These are phyloP conservation scores for Drosophila rufa DNA, from an alignment of 1,140 invertebrate genomes.

Conservation along the genomic window DNA sequence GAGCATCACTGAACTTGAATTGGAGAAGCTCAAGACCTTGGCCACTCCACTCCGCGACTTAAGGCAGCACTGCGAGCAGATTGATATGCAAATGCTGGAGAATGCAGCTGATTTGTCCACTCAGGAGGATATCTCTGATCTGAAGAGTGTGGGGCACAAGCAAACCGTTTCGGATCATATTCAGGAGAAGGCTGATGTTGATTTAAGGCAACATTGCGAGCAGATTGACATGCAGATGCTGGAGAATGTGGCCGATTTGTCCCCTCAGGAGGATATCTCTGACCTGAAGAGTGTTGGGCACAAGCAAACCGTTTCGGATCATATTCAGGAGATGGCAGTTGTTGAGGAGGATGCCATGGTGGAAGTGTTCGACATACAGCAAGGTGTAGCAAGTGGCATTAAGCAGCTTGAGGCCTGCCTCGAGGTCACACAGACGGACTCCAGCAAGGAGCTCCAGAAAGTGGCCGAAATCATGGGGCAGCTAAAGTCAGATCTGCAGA, in stretches of 20 bases:
- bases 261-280: slow-evolving; percentile 73
- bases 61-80: slow-evolving; percentile 67
- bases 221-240: slow-evolving; percentile 61
- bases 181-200: slow-evolving; percentile 23
- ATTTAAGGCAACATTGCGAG: slow-evolving; percentile 66
- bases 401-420: slow-evolving; percentile 74
- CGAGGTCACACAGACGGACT: slow-evolving; percentile 45
- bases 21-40: slow-evolving; percentile 66
- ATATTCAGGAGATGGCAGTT: slow-evolving; percentile 48
- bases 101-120: slow-evolving; percentile 70
- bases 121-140: slow-evolving; percentile 68
- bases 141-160: slow-evolving; percentile 82
- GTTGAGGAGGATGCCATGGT: slow-evolving; percentile 26
- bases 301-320: slow-evolving; percentile 81
- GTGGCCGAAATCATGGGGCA: slow-evolving; percentile 71
- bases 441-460: slow-evolving; percentile 53
- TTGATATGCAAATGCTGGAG: slow-evolving; percentile 64
- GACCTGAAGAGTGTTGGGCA: slow-evolving; percentile 83
- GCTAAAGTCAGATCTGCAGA: slow-evolving; percentile 65
- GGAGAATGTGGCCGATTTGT: slow-evolving; percentile 72
- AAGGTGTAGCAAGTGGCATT: slow-evolving; percentile 75
- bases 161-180: slow-evolving; percentile 84
- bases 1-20: slow-evolving; percentile 52
- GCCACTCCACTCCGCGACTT: slow-evolving; percentile 70
- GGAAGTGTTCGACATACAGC: slow-evolving; percentile 64